These are phyloP conservation scores for Mythimna vitellina DNA, from an alignment of 2,888 invertebrate genomes.

Conservation along the genomic window DNA sequence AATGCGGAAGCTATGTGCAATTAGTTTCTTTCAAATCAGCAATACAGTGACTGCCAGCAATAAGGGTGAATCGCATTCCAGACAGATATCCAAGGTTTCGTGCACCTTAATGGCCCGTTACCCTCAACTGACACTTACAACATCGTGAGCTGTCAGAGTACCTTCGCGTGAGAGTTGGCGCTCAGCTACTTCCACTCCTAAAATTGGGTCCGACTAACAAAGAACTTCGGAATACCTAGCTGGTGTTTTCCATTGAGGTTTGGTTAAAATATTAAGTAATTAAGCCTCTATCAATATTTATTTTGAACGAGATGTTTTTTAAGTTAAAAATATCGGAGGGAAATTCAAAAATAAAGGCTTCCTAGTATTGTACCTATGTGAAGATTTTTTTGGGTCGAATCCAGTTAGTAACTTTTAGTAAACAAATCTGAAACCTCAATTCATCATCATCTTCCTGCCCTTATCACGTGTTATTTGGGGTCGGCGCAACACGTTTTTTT, in stretches of 20 bases:
- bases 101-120: constrained; percentile 3
- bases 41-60: background rate
- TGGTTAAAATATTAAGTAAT: no score
- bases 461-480: no score
- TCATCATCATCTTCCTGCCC: no score
- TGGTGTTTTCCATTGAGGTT: background rate
- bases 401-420: background rate
- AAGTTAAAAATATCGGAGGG: no score
- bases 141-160: constrained; percentile 18
- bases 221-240: background rate
- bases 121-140: constrained; percentile 38
- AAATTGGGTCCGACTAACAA: constrained; percentile 15
- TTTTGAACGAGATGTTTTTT: no score
- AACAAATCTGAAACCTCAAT: no score
- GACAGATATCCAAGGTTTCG: constrained; percentile 11
- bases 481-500: no score
- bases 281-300: no score
- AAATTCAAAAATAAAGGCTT: background rate
- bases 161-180: constrained; percentile 37
- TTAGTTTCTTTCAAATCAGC: background rate
- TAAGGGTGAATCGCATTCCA: constrained; percentile 4
- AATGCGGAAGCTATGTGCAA: background rate
- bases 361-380: background rate
- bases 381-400: constrained; percentile 7
- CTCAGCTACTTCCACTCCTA: constrained; percentile 26